Evolutionary conservation across 2,797 vertebrate genomes (phyloP), one percentile per base, ranked within the genome.

Genomic region (Falco berigora): DNA sequence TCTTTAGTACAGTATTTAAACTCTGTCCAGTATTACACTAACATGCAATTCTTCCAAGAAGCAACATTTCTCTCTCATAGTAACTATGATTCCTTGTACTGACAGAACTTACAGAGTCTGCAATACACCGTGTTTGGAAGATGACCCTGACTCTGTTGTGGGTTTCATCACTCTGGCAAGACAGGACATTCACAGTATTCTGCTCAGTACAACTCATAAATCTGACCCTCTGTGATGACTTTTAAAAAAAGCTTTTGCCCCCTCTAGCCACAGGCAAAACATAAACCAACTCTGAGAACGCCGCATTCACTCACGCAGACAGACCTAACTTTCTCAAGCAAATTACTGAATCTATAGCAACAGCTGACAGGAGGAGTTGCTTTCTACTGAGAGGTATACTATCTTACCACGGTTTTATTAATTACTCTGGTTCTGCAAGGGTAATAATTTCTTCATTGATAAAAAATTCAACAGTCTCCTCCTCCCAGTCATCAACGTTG

Each of bases 401-500:
- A 12, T 36, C 86, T 98, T 98, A 99, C 99, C 98, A 98, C 89
- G 46, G 94, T 42, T 98, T 95, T 98, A 97, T 87, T 86, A 94
- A 98, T 98, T 99, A 99, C 98, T 98, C 98, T 92, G 99, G 98
- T 98, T 98, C 99, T 97, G 98, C 98, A 67, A 99, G 98, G 86
- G 98, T 98, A 98, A 99, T 99, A 97, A 99, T 99, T 98, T 99
- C 99, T 98, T 99, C 99, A 96, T 99, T 99, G 98, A 99, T 99
- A 98, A 99, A 99, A 98, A 99, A 99, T 97, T 99, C 99, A 91
- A 99, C 99, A 88, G 99, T 99, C 97, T 99, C 99, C 96, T 99
- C 99, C 96, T 99, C 99, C 99, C 99, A 99, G 98, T 99, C 99
- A 4, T 99, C 99, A 2, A 99, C 98, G 14, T 99, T 99, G 98